Conservation (phyloP, 2,113 vertebrate genomes). For the Phaetusa simplex region DNA sequence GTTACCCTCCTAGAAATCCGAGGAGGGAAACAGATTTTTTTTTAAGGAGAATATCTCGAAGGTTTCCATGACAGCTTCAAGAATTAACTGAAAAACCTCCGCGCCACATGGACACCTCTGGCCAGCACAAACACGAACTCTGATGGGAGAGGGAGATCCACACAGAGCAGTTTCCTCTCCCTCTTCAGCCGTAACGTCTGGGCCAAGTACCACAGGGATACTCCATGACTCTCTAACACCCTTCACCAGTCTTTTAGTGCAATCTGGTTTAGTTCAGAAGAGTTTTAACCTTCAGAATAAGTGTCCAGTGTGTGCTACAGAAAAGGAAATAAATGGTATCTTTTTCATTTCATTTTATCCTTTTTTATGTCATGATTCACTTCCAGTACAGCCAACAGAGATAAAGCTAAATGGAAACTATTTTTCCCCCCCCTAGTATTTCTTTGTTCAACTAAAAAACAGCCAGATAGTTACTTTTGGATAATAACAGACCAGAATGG, state of each 20-base stretch:
- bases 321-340: slow-evolving; percentile 49
- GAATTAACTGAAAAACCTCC: fast-evolving
- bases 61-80: neutral
- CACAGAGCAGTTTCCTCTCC: neutral
- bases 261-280: neutral
- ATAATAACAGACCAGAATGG: slow-evolving; percentile 7
- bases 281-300: slow-evolving; percentile 49
- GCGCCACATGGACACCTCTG: fast-evolving
- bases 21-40: neutral
- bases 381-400: slow-evolving; percentile 44
- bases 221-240: neutral
- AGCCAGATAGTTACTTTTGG: slow-evolving; percentile 25
- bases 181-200: neutral
- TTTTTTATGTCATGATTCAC: slow-evolving; percentile 56
- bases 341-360: slow-evolving; percentile 50
- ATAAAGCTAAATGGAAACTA: slow-evolving; percentile 62
- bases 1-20: neutral
- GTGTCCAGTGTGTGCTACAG: slow-evolving; percentile 32
- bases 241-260: neutral
- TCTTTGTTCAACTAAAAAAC: slow-evolving; percentile 46
- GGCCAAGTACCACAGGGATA: neutral
- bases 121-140: neutral
- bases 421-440: slow-evolving; percentile 47
- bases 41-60: neutral
- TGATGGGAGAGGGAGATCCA: fast-evolving